Base-by-base conservation (phyloP, 2,113 vertebrate genomes). In the Aptenodytes patagonicus region DNA sequence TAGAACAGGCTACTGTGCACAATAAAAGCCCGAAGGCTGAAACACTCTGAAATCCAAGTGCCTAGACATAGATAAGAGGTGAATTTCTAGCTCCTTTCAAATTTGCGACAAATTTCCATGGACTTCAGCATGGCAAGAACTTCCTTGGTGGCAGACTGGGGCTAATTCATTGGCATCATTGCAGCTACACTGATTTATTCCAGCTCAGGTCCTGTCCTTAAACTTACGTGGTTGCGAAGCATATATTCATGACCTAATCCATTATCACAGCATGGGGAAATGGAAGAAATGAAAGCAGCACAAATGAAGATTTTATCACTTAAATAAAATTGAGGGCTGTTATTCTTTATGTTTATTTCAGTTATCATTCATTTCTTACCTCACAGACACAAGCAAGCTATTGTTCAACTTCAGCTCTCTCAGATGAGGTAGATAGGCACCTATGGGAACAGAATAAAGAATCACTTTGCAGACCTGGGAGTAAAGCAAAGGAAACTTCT, bases 351-450 rank as follows among this genome's bases (percentile, higher is more conserved):
- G 34, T 81, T 90, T 90, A 42, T 80, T 94, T 91, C 73, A 93
- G 52, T 94, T 20, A 26, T 64, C 38, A 70, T 80, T 78, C 12
- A 60, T 86, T 62, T 88, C 98, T 98, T 98, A 99, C 99, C 99
- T 98, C 83, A 99, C 97, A 89, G 99, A 99, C 70, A 90, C 72
- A 73, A 99, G 98, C 80, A 98, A 82, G 94, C 99, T 99, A 97
- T 99, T 98, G 82, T 98, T 99, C 98, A 99, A 60, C 98, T 99
- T 99, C 97, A 99, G 97, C 46, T 99, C 98, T 92, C 96, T 97
- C 95, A 99, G 98, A 71, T 96, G 99, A 86, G 99, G 99, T 93
- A 99, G 98, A 98, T 98, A 98, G 84, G 97, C 78, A 97, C 99
- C 99, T 99, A 93, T 26, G 52, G 71, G 62, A 86, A 61, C 25